Base-by-base conservation (phyloP, 2,113 vertebrate species). In the Caloenas nicobarica region DNA sequence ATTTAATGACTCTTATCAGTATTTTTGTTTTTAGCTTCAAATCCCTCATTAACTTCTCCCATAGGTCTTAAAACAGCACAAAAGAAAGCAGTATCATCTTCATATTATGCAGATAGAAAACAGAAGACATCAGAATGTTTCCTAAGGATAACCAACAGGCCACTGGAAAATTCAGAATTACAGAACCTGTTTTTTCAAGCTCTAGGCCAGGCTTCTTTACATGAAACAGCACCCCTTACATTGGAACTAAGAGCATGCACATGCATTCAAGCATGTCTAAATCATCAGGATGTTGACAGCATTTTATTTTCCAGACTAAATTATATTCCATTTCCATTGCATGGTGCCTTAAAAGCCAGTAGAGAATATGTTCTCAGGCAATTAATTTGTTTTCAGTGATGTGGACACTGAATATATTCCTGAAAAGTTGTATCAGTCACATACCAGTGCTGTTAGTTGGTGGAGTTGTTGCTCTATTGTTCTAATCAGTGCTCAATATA, bases 111-210 rank as follows among this genome's bases (percentile, higher is more conserved):
- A 65, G 81, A 93, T 36, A 69, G 38, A 89, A 95, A 93, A 77
- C 86, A 95, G 92, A 86, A 95, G 69, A 17, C n/a, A 71, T 84
- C n/a, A 88, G 56, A 93, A 88, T 86, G 13, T 81, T 86, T 93
- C 61, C 57, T 36, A 72, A 86, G 86, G 56, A 71, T 62, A 88
- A 40, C 34, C 48, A 86, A 51, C 61, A 93, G 81, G 11, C 33
- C 38, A 54, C 48, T 81, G 94, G 42, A 95, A 96, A 95, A 93
- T 48, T 92, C 34, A 68, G 68, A 88, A 81, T 64, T 86, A 44
- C 36, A 86, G 48, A 91, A 89, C 18, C 23, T 89, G 48, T 6
- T 91, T 84, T 92, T 60, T 74, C 89, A 91, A 95, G 77, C 80
- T 73, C 51, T 71, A 81, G 25, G 54, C 29, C 88, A 86, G 72